Percentiles rank a stretch among this genome's conserved stretches.
Evolutionary conservation across 1,140 invertebrate species (phyloP).

Genomic region (Phocides pigmalion): DNA sequence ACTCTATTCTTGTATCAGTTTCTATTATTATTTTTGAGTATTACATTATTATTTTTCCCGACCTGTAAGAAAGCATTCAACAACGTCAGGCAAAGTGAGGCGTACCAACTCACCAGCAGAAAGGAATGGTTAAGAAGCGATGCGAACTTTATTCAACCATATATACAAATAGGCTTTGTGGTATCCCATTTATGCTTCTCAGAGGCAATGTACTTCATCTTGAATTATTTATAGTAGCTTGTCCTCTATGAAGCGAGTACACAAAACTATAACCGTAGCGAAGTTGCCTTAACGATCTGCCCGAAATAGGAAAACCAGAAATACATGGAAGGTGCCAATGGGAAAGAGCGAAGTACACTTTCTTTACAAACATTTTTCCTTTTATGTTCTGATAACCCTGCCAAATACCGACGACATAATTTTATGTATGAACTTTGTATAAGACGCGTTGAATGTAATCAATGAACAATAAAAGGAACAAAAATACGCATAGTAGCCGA

Average conservation of each 20-base stretch:
- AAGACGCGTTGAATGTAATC: constrained; percentile 12
- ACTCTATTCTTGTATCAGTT: too few relatives aligned
- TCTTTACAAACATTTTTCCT: not conserved
- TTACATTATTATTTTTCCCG: too few relatives aligned
- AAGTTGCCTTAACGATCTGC: not conserved
- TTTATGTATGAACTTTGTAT: constrained; percentile 6
- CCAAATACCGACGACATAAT: not conserved
- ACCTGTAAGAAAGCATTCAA: too few relatives aligned
- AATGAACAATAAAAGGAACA: constrained; percentile 11
- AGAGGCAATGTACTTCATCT: not conserved
- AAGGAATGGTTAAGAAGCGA: not conserved
- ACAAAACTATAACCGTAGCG: not conserved
- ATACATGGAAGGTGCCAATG: not conserved
- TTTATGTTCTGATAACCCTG: not conserved
- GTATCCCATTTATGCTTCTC: not conserved
- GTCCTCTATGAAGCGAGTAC: not conserved
- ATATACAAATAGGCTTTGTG: not conserved
- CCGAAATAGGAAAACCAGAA: not conserved
- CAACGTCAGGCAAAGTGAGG: too few relatives aligned
- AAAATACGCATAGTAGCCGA: constrained; percentile 12
- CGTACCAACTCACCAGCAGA: not conserved
- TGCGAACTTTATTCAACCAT: not conserved
- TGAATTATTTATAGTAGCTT: constrained; percentile 11
- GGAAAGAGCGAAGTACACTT: not conserved
- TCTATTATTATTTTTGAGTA: too few relatives aligned